Base-by-base conservation (phyloP, 2,888 invertebrate genomes). In the Aspidiotus rigidus region DNA sequence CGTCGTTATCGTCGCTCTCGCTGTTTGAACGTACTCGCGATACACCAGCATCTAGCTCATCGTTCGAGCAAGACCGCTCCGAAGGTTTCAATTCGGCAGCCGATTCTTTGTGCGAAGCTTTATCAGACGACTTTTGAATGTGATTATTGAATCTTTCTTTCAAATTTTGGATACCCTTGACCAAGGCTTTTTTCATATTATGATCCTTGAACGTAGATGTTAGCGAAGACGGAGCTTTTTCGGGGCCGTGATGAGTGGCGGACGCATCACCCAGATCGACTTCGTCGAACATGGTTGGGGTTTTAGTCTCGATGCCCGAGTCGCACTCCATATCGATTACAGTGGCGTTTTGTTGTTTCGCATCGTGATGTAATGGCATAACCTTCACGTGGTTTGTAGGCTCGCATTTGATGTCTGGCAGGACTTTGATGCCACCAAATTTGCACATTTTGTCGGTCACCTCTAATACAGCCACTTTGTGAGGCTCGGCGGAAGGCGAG, bases 81-180 rank as follows among this genome's bases (percentile, higher is more conserved):
- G 13, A 11, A 6, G 64, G 54, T 64, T 64, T 64, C 7, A 40
- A 28, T 28, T 63, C 49, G 15, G 3, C 39, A 16, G 16, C 10
- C 8, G 61, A 16, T 9, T 67, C 70, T 15, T 63, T 60, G 10
- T 28, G 11, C 39, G 53, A 11, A 17, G 40, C 17, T 61, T 64
- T 11, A 44, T 54, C 17, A 59, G 60, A 39, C 10, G 60, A 55
- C 63, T 66, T 54, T 44, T 71, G 70, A 41, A 60, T 54, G 56
- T 74, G 70, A 28, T 71, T 74, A 71, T 73, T 75, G 39, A 75
- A 80, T 81, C 75, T 79, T 79, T 72, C 82, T 81, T 73, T 82
- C 80, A 72, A 80, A 78, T 73, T 80, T 63, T 75, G 75, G 56
- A 75, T 73, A 11, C 76, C 76, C 72, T 75, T 76, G 9, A 74